Evolutionary conservation across 1,140 invertebrate genomes (phyloP).

Genomic region (Micrasema minimum): DNA sequence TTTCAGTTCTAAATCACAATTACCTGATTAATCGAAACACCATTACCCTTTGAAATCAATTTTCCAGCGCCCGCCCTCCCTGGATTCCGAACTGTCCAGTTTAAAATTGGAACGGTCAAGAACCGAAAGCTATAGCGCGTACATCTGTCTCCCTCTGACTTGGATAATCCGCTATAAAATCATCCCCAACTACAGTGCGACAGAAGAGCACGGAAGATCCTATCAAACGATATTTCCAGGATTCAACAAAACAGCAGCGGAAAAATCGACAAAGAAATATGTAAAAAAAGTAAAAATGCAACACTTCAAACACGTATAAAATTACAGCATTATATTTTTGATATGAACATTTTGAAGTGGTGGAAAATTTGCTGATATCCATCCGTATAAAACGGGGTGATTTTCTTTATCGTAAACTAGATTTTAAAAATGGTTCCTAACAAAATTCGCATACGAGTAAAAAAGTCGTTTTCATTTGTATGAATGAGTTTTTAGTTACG

Average conservation of each 20-base stretch:
- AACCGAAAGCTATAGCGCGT: constrained; percentile 37
- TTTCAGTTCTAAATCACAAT: too few species aligned
- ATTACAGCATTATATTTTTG: too few species aligned
- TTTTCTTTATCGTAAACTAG: constrained; percentile 8
- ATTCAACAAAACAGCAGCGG: constrained; percentile 1
- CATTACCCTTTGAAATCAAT: too few species aligned
- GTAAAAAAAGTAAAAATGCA: background rate
- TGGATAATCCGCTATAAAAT: constrained; percentile 10
- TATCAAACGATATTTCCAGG: constrained; percentile 27
- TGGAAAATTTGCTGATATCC: too few species aligned
- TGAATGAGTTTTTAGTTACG: background rate
- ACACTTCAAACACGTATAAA: too few species aligned
- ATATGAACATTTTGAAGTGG: background rate
- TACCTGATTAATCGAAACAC: too few species aligned
- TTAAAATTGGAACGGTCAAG: constrained; percentile 42
- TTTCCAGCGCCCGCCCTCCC: constrained; percentile 4
- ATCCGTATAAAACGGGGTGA: background rate
- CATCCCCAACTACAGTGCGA: constrained; percentile 7
- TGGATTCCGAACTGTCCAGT: constrained; percentile 28
- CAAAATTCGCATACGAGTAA: background rate
- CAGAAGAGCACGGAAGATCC: constrained; percentile 25
- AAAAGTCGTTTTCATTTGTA: background rate
- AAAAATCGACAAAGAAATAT: constrained; percentile 5
- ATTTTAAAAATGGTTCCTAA: background rate
- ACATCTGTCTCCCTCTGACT: constrained; percentile 30